Conservation (phyloP, 2,113 vertebrate species). For the Oplegnathus fasciatus region DNA sequence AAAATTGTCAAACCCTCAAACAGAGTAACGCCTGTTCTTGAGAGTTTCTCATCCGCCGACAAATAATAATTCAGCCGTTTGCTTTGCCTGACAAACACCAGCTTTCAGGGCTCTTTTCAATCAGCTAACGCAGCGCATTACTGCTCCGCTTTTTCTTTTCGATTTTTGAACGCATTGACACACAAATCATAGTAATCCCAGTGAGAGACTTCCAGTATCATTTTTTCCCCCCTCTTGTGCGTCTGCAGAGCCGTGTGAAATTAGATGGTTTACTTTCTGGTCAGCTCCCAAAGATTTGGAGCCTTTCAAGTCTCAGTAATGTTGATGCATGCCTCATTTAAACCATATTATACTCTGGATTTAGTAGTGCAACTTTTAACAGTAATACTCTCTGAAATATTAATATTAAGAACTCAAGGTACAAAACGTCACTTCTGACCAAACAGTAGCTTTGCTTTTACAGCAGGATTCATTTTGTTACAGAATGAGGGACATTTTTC, state of each 20-base stretch:
- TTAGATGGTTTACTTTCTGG: slow-evolving; percentile 21
- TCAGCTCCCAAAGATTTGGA: slow-evolving; percentile 7
- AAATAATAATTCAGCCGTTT: slow-evolving; percentile 31
- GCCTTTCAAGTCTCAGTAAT: slow-evolving; percentile 2
- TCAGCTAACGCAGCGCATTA: slow-evolving; percentile 11
- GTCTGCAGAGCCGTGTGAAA: neutral
- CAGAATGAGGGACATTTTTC: neutral
- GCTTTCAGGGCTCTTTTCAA: slow-evolving; percentile 32
- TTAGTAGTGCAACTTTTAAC: neutral
- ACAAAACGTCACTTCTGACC: neutral
- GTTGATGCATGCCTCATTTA: neutral
- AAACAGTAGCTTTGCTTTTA: neutral
- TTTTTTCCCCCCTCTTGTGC: neutral
- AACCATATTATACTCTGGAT: neutral
- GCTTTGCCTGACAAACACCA: slow-evolving; percentile 46
- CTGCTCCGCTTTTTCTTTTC: slow-evolving; percentile 31
- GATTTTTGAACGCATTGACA: slow-evolving; percentile 29
- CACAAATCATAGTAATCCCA: slow-evolving; percentile 58
- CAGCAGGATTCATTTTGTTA: neutral
- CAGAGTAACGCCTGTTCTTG: slow-evolving; percentile 26
- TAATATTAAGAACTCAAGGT: neutral
- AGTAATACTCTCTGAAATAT: neutral
- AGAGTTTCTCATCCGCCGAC: slow-evolving; percentile 36
- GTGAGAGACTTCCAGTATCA: slow-evolving; percentile 23
- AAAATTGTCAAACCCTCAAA: slow-evolving; percentile 68